Conservation (phyloP, 2,797 vertebrate genomes). For the Percopsis omiscomaycus region DNA sequence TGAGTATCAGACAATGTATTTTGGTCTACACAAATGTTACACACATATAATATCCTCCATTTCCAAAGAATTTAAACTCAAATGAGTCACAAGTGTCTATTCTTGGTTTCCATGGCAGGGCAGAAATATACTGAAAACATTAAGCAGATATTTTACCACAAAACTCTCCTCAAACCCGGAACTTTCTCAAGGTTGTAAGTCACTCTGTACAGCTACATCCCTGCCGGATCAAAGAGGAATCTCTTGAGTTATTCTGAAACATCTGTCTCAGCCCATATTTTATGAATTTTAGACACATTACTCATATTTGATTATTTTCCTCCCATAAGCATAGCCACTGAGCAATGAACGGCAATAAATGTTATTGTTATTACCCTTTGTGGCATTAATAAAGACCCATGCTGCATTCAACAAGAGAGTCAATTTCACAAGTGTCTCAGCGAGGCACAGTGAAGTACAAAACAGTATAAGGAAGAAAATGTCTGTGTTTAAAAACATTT, state of each 20-base stretch:
- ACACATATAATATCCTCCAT: not conserved
- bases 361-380: conserved; percentile 47
- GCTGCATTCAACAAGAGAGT: conserved; percentile 23
- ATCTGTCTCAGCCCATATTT: conserved; percentile 23
- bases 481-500: no score
- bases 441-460: no score
- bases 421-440: not conserved
- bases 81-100: not conserved
- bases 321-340: conserved; percentile 22
- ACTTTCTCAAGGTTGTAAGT: conserved; percentile 11
- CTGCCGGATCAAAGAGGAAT: conserved; percentile 24
- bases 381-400: conserved; percentile 55
- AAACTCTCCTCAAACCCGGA: not conserved
- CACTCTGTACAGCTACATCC: conserved; percentile 6
- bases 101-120: conserved; percentile 2
- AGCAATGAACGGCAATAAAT: conserved; percentile 67
- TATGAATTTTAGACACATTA: conserved; percentile 39
- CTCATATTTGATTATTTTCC: conserved; percentile 20
- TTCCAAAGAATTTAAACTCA: not conserved
- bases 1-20: no score
- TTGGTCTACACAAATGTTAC: no score
- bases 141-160: conserved; percentile 12
- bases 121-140: conserved; percentile 15
- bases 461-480: no score
- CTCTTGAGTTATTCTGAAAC: conserved; percentile 16